phyloP scores from a whole-genome alignment of 2,888 invertebrate genomes.

The Polymixis flavicincta region DNA sequence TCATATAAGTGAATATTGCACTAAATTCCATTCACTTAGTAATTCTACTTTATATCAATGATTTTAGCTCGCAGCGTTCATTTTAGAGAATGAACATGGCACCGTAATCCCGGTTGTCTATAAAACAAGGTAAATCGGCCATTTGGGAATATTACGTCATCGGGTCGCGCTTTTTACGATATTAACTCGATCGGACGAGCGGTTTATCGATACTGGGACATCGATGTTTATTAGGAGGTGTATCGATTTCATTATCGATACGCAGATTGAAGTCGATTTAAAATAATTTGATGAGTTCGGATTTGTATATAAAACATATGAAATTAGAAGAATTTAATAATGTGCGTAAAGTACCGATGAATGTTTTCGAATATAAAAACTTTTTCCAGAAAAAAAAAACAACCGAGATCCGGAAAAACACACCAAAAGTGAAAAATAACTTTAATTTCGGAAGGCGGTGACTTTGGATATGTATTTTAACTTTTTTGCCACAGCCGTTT shows the following conservation, averaged over 20 bases:
- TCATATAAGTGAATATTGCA: too few species aligned
- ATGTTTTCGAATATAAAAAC: too few species aligned
- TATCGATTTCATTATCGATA: slow-evolving; percentile 16
- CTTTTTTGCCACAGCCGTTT: too few species aligned
- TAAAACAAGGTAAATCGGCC: slow-evolving; percentile 53
- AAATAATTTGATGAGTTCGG: not conserved
- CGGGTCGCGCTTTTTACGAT: slow-evolving; percentile 43
- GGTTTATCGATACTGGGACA: slow-evolving; percentile 24
- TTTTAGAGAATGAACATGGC: slow-evolving; percentile 6
- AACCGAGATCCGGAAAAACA: too few species aligned
- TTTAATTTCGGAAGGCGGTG: too few species aligned
- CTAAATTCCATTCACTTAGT: not conserved
- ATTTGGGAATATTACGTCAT: slow-evolving; percentile 34
- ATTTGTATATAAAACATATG: not conserved
- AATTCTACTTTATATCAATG: slow-evolving; percentile 10
- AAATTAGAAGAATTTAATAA: too few species aligned
- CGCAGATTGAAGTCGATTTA: not conserved
- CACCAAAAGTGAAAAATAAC: too few species aligned
- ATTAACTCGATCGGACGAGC: slow-evolving; percentile 37
- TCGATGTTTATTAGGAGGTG: slow-evolving; percentile 23
- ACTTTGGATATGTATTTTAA: too few species aligned
- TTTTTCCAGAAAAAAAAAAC: too few species aligned
- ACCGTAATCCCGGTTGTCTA: slow-evolving; percentile 15
- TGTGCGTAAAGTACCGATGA: too few species aligned
- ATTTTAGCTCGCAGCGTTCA: not conserved